Evolutionary conservation across 2,888 invertebrate genomes (phyloP).

Genomic region (Caenorhabditis drosophilae): DNA sequence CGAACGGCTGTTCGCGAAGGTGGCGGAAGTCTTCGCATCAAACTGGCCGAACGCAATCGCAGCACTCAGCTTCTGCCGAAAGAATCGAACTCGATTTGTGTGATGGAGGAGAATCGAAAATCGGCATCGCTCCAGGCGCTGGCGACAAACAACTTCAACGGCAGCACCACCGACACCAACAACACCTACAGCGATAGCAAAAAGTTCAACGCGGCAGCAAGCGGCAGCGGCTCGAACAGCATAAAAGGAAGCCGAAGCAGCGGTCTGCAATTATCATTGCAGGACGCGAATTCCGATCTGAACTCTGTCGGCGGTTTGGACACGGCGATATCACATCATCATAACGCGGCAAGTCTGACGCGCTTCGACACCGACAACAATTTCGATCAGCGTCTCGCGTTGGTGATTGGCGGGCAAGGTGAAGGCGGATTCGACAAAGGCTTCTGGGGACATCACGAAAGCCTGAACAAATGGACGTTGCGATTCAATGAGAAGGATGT

Average conservation of each 20-base stretch:
- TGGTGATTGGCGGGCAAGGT: conserved; percentile 57
- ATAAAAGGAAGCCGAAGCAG: conserved; percentile 66
- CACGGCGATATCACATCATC: conserved; percentile 68
- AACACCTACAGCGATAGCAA: conserved; percentile 41
- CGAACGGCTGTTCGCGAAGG: conserved; percentile 37
- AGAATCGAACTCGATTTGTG: conserved; percentile 61
- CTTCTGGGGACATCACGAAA: conserved; percentile 59
- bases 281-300: conserved; percentile 64
- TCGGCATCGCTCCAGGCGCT: conserved; percentile 66
- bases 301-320: conserved; percentile 65
- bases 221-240: conserved; percentile 62
- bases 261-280: conserved; percentile 54
- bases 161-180: conserved; percentile 41
- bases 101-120: conserved; percentile 62
- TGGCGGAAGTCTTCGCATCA: conserved; percentile 62
- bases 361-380: conserved; percentile 69
- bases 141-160: conserved; percentile 52
- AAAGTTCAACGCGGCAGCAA: conserved; percentile 41
- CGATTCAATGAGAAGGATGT: conserved; percentile 78
- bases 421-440: conserved; percentile 51
- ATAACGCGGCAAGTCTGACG: conserved; percentile 67
- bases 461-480: conserved; percentile 80
- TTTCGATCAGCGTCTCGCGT: conserved; percentile 66
- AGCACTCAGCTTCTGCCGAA: conserved; percentile 51
- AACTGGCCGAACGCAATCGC: conserved; percentile 57